A percentile compares a stretch with the other conserved stretches of the same genome.
These are phyloP conservation scores for Addax nasomaculatus DNA, from an alignment of 2,113 vertebrate genomes.

Conservation along the genomic window DNA sequence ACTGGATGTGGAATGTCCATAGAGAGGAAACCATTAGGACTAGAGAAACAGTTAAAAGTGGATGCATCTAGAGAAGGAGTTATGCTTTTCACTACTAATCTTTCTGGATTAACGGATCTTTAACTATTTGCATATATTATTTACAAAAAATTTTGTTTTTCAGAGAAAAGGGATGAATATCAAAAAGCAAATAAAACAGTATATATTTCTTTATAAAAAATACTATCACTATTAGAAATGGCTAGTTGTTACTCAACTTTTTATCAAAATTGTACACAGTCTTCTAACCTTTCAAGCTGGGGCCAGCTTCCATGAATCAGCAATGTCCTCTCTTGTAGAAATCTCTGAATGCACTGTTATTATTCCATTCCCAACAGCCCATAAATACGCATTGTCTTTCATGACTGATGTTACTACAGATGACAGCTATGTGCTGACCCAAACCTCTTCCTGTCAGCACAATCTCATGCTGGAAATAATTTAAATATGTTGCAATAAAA, in stretches of 20 bases:
- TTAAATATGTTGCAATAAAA: neutral
- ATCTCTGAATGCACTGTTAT: conserved; percentile 1
- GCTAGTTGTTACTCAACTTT: neutral
- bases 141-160: neutral
- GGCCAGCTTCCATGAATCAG: neutral
- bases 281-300: conserved; percentile 1
- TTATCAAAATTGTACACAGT: neutral
- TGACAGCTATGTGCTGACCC: conserved; percentile 41
- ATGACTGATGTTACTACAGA: neutral
- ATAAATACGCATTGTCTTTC: neutral
- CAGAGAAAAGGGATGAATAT: neutral
- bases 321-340: neutral
- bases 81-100: neutral
- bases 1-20: neutral
- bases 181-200: neutral
- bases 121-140: neutral
- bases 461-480: conserved; percentile 40
- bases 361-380: conserved; percentile 9
- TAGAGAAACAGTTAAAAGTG: neutral
- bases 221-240: neutral
- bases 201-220: neutral
- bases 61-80: neutral
- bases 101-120: neutral
- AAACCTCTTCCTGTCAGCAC: conserved; percentile 17
- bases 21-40: neutral